A percentile compares a stretch with the other conserved stretches of the same genome.
phyloP scores from a whole-genome alignment of 2,113 vertebrate genomes.

The Lampris megalopsis region DNA sequence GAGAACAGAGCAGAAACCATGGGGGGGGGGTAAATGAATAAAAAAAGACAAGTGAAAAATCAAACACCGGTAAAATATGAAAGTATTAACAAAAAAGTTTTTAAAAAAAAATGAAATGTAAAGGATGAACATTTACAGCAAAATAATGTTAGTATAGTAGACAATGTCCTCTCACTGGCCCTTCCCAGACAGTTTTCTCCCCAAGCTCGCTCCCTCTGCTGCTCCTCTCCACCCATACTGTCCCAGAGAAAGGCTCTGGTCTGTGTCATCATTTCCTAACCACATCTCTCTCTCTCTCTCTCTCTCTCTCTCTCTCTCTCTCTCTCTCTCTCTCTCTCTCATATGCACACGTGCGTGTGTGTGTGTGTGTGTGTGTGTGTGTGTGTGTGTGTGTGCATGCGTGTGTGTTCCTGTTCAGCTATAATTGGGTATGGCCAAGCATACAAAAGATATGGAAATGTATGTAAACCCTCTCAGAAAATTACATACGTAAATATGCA shows the following conservation, averaged over 20 bases:
- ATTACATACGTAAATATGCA: not conserved
- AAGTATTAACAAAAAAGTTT: no score
- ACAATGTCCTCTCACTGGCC: not conserved
- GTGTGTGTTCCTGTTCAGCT: not conserved
- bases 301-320: not conserved
- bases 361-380: not conserved
- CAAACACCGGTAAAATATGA: no score
- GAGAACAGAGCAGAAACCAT: no score
- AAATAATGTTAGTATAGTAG: not conserved
- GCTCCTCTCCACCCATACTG: not conserved
- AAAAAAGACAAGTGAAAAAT: no score
- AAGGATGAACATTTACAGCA: no score
- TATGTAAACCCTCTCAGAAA: not conserved
- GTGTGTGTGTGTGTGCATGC: not conserved
- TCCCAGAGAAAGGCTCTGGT: not conserved
- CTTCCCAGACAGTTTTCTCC: conserved; percentile 7
- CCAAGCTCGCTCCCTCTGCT: not conserved
- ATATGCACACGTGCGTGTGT: not conserved
- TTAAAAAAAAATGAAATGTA: no score
- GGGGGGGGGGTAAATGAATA: no score
- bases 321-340: conserved; percentile 13
- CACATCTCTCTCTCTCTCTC: not conserved
- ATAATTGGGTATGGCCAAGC: not conserved
- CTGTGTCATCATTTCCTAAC: conserved; percentile 11
- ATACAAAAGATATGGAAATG: not conserved